Base-by-base conservation (phyloP, 37 sponge, comb jelly and placozoan genomes). In the Tethya wilhelma region DNA sequence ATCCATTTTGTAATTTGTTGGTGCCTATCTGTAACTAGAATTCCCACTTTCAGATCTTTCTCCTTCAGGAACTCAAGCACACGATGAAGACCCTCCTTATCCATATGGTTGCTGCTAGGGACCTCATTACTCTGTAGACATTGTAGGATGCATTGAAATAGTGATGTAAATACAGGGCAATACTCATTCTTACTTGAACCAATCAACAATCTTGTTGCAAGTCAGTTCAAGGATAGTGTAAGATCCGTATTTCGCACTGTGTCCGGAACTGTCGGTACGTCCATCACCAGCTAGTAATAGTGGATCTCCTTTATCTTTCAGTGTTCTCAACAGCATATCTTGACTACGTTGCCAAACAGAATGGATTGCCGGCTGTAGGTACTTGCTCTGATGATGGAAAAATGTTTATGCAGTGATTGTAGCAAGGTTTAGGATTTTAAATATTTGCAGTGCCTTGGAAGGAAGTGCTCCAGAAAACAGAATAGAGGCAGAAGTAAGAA, bases 231-330 rank as follows among this genome's bases (percentile, higher is more conserved):
- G 33, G 11, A 85, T 6, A 1, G 80, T 46, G 44, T 90, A 90
- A 2, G 78, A 69, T 0, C 91, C 91, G 80, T 66, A 90, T 62
- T 90, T 90, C 8, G 91, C 87, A 70, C 73, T 69, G 55, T 90
- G 83, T 7, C 83, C 91, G 41, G 91, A 82, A 69, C 86, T 85
- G 40, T 85, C 91, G 34, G 77, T 36, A 34, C 86, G 55, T 28
- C 91, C 91, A 77, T 90, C 91, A 39, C 91, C 91, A 39, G 74
- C 86, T 22, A 85, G 31, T 7, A 56, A 2, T 12, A 85, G 63
- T 4, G 62, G 17, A 11, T 23, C 17, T 17, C 43, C 38, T 58
- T 67, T 53, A 1, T 45, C 39, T 44, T 59, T 78, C 1, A 75
- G 25, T 33, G 6, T 17, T 23, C 12, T 53, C 8, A 89, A 7